phyloP scores from a whole-genome alignment of 1,140 invertebrate genomes.

The Gryllus bimaculatus region DNA sequence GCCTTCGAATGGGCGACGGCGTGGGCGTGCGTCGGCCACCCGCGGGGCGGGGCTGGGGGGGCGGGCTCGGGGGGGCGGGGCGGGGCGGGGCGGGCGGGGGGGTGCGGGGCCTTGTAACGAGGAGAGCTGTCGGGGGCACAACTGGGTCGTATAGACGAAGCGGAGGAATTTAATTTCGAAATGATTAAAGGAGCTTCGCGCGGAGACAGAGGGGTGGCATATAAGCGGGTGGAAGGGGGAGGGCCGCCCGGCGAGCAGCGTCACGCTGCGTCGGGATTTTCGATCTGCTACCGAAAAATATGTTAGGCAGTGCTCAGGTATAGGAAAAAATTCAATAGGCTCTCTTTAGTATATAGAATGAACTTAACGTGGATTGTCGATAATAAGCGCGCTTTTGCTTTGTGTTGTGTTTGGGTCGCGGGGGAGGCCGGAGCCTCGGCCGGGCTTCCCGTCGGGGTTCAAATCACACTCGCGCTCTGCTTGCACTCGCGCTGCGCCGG shows the following conservation, averaged over 20 bases:
- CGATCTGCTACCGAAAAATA: neutral
- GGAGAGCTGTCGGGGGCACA: neutral
- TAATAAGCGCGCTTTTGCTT: slow-evolving; percentile 1
- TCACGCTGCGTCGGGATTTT: neutral
- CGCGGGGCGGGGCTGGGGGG: too few species aligned
- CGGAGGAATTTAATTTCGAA: neutral
- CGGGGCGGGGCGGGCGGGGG: too few species aligned
- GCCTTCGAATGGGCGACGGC: too few species aligned
- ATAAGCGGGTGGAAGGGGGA: neutral
- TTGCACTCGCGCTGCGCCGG: too few species aligned
- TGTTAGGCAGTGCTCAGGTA: neutral
- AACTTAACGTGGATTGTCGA: neutral
- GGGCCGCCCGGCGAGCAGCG: neutral
- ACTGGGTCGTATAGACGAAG: neutral
- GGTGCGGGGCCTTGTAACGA: too few species aligned
- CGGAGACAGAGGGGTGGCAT: too few species aligned
- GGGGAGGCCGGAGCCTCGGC: too few species aligned
- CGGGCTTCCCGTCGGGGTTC: neutral
- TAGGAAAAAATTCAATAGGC: neutral
- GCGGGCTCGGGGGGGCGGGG: too few species aligned
- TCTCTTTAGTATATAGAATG: neutral
- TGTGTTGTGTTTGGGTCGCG: neutral
- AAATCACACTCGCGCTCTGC: neutral
- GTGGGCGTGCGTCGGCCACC: too few species aligned
- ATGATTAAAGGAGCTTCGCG: neutral